Evolutionary conservation across 2,888 invertebrate genomes (phyloP).

Genomic region (Lymantria monacha): DNA sequence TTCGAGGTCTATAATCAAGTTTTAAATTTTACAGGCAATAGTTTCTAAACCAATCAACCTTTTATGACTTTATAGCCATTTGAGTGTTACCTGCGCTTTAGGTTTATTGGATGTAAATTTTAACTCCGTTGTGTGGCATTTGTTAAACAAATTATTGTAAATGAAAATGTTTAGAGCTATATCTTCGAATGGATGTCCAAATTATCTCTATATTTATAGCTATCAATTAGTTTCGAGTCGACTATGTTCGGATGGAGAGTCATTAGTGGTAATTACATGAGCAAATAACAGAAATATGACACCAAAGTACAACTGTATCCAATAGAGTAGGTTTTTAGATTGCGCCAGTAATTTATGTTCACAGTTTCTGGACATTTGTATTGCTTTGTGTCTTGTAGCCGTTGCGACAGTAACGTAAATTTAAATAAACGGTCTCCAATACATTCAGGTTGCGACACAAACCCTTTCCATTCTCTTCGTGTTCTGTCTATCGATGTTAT

Average conservation of each 20-base stretch:
- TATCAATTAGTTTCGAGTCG: conserved; percentile 41
- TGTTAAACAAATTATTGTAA: conserved; percentile 24
- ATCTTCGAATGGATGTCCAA: conserved; percentile 30
- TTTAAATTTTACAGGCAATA: background rate
- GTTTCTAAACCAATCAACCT: conserved; percentile 21
- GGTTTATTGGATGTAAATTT: conserved; percentile 24
- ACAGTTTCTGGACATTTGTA: conserved; percentile 29
- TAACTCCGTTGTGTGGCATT: conserved; percentile 18
- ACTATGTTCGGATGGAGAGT: conserved; percentile 16
- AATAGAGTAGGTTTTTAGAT: conserved; percentile 30
- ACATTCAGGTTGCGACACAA: conserved; percentile 42
- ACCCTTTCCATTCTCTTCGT: conserved; percentile 42
- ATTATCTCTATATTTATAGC: conserved; percentile 43
- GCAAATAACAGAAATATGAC: conserved; percentile 41
- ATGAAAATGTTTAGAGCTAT: conserved; percentile 22
- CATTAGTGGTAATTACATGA: conserved; percentile 35
- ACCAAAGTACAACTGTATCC: conserved; percentile 30
- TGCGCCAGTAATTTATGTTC: conserved; percentile 24
- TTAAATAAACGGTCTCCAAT: conserved; percentile 39
- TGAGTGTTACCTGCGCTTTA: conserved; percentile 27
- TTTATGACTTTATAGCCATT: conserved; percentile 30
- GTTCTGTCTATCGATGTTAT: conserved; percentile 26
- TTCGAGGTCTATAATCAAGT: conserved; percentile 1
- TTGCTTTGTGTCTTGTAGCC: conserved; percentile 31
- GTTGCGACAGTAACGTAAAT: conserved; percentile 30